Percentiles rank a stretch among this genome's conserved stretches.
Conservation (phyloP, 2,113 vertebrate genomes). For the Coreoperca whiteheadi region DNA sequence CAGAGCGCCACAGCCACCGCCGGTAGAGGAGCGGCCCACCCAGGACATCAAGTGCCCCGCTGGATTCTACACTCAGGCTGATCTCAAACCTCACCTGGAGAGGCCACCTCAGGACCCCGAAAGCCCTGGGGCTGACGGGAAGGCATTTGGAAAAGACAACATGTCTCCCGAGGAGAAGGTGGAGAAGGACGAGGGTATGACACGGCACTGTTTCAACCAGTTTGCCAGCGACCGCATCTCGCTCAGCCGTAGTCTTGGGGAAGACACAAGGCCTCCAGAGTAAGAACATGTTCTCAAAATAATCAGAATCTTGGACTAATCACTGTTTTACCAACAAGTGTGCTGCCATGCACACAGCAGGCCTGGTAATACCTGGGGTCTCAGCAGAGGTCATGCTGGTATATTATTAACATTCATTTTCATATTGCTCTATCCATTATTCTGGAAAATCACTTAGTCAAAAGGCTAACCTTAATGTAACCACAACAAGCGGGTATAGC, state of each 20-base stretch:
- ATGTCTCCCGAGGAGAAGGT: constrained; percentile 87
- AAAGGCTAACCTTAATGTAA: neutral
- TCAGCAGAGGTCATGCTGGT: constrained; percentile 2
- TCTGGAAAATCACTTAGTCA: neutral
- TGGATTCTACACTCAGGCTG: constrained; percentile 87
- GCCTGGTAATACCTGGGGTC: constrained; percentile 24
- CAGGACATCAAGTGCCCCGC: constrained; percentile 80
- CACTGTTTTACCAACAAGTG: constrained; percentile 21
- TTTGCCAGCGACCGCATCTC: constrained; percentile 96
- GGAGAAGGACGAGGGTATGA: constrained; percentile 91
- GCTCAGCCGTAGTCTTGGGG: constrained; percentile 92
- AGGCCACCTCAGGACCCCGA: constrained; percentile 88
- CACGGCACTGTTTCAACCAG: constrained; percentile 97
- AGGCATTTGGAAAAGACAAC: constrained; percentile 83
- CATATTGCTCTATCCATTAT: neutral
- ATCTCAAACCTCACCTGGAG: constrained; percentile 90
- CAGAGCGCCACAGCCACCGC: constrained; percentile 82
- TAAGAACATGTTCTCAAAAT: constrained; percentile 79
- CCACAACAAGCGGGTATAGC: neutral
- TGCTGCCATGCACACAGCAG: constrained; percentile 26
- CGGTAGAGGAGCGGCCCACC: constrained; percentile 55
- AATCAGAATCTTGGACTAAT: neutral
- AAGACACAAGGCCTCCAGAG: constrained; percentile 94
- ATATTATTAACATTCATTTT: constrained; percentile 45
- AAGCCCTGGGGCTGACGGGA: constrained; percentile 87